Base-by-base conservation (phyloP, 2,888 invertebrate species). In the Biston stratarius region DNA sequence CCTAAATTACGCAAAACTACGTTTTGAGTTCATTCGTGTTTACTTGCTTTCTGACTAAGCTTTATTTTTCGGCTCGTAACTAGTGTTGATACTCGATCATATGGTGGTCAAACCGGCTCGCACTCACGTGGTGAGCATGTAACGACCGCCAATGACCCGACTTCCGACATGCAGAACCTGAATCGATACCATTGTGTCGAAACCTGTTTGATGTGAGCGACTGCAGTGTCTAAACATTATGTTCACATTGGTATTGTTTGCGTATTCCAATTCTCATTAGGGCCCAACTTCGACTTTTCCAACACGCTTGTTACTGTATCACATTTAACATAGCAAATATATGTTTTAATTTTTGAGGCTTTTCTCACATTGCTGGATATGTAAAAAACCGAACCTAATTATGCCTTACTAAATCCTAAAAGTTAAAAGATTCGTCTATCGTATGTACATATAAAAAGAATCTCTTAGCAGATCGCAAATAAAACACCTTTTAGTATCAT, bases 51-150 rank as follows among this genome's bases (percentile, higher is more conserved):
- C 78, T 78, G 75, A 74, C 74, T 74, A 77, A 86, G 81, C 79
- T 81, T 83, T 80, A 79, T 83, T 78, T 75, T 48, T 49, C 40
- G 55, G 55, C 71, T 77, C 81, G 79, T 81, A 83, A 61, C 53
- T 40, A 34, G 80, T 83, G 80, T 80, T 79, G 80, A 78, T 79
- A 80, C 81, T 77, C 77, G 83, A 82, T 84, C 92, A 92, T 83
- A 85, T 90, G 88, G 87, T 83, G 68, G 89, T 83, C 84, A 83
- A 88, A 92, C 93, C 89, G 89, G 92, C 73, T 76, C 80, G 64
- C 67, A 77, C 81, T 81, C 57, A 12, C 36, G 42, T 49, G 45
- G 61, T 62, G 47, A 9, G 38, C 38, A 38, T 9, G 84, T 83
- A 89, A 88, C 82, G 89, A 90, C 88, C 92, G 88, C 87, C 77